Base-by-base conservation (phyloP, 2,797 vertebrate genomes). In the Aphelocoma californica region DNA sequence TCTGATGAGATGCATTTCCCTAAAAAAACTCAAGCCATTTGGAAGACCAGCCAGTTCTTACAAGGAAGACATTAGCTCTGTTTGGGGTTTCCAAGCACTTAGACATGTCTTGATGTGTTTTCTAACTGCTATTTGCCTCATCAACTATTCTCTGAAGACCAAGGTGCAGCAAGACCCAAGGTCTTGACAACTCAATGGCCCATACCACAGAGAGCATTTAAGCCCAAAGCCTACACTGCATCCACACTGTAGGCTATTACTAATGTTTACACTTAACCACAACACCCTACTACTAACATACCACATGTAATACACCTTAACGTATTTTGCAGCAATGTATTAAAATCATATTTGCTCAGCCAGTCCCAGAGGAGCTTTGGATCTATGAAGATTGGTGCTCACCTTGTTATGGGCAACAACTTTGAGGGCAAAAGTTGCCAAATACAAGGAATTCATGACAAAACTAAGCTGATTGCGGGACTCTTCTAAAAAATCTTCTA, bases 381-480 rank as follows among this genome's bases (percentile, higher is more conserved):
- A 44, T 21, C 20, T 48, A 32, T 70, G 44, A 74, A 40, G 79
- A 62, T 4, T 21, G 65, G 81, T 73, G 91, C 77, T 97, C 95
- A 99, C 99, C 99, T 99, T 99, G 97, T 98, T 99, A 95, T 99
- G 98, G 81, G 99, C 99, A 86, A 99, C 99, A 8, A 99, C 98
- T 98, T 99, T 99, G 74, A 99, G 99, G 73, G 99, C 98, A 95
- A 99, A 99, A 66, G 99, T 99, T 94, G 99, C 98, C 82, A 99
- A 97, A 97, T 99, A 99, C 64, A 99, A 98, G 29, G 99, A 99
- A 97, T 99, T 99, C 99, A 99, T 99, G 92, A 99, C 99, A 96
- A 99, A 99, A 97, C 99, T 99, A 96, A 99, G 98, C 96, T 99
- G 99, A 97, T 99, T 99, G 93, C 99, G 98, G 2, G 99, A 99